Evolutionary conservation across 2,113 vertebrate species (phyloP).

Genomic region (Lycaon pictus): DNA sequence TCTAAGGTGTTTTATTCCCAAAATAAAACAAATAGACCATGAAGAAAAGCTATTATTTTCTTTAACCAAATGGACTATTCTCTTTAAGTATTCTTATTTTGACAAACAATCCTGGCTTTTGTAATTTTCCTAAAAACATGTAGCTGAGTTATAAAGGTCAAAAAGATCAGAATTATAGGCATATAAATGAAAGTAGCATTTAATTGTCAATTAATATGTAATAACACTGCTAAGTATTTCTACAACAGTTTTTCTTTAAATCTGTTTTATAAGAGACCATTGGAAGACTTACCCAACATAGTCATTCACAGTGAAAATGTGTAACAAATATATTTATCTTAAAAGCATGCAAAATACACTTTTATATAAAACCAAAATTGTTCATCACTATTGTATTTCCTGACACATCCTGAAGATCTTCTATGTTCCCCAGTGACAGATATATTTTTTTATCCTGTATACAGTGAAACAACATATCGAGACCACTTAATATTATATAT

Average conservation of each 20-base stretch:
- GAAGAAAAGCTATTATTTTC: neutral
- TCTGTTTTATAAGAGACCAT: neutral
- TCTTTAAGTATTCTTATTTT: neutral
- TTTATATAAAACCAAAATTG: neutral
- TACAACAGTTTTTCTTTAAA: neutral
- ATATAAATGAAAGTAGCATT: neutral
- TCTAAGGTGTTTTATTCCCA: neutral
- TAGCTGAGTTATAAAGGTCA: neutral
- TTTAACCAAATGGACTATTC: neutral
- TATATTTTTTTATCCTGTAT: neutral
- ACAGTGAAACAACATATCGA: neutral
- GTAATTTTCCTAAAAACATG: conserved; percentile 20
- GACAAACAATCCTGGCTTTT: neutral
- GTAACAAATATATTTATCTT: neutral
- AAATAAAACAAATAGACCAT: neutral
- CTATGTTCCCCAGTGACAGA: neutral
- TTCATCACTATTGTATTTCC: neutral
- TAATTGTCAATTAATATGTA: conserved; percentile 16
- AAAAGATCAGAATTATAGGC: neutral
- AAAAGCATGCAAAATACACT: neutral
- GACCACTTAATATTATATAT: neutral
- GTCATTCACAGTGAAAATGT: neutral
- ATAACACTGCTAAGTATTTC: neutral
- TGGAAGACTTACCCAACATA: neutral
- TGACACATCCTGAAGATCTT: neutral